Percentiles rank a stretch among this genome's conserved stretches.
These are phyloP conservation scores for Xiphophorus birchmanni DNA, from an alignment of 2,797 vertebrate species.

Conservation along the genomic window DNA sequence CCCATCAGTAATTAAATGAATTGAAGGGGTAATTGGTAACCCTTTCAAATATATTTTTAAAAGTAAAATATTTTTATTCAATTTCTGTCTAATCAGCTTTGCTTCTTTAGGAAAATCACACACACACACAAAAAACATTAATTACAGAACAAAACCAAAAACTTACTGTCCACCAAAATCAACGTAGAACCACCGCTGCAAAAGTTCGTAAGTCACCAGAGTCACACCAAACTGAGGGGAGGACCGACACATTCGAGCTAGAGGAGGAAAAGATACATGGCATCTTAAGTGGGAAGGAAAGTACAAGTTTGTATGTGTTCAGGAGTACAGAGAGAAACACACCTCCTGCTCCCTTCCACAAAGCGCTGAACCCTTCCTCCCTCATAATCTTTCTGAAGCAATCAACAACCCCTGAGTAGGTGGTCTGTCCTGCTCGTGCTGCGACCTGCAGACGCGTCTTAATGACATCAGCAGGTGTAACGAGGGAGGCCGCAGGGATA, in stretches of 20 bases:
- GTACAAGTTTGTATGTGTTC: neutral
- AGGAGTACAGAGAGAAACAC: slow-evolving; percentile 16
- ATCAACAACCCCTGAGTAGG: slow-evolving; percentile 91
- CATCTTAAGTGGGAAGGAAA: neutral
- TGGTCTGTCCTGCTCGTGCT: slow-evolving; percentile 94
- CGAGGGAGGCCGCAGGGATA: slow-evolving; percentile 95
- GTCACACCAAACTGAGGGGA: slow-evolving; percentile 99
- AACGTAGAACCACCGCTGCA: slow-evolving; percentile 95
- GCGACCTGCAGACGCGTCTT: slow-evolving; percentile 99
- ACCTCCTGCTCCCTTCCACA: slow-evolving; percentile 99
- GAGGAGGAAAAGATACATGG: neutral
- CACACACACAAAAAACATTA: neutral
- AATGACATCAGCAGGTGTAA: slow-evolving; percentile 98
- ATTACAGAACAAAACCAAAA: too few species aligned
- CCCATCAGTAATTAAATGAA: neutral
- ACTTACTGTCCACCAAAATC: slow-evolving; percentile 99
- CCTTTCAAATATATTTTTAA: neutral
- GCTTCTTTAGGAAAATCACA: neutral
- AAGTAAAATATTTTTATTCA: neutral
- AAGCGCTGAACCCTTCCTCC: slow-evolving; percentile 92
- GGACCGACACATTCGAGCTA: slow-evolving; percentile 96
- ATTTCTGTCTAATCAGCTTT: neutral
- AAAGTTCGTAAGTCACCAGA: slow-evolving; percentile 94
- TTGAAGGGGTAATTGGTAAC: too few species aligned
- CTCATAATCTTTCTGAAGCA: slow-evolving; percentile 93